phyloP scores from a whole-genome alignment of 2,888 invertebrate genomes.

The Aphodius sticticus region DNA sequence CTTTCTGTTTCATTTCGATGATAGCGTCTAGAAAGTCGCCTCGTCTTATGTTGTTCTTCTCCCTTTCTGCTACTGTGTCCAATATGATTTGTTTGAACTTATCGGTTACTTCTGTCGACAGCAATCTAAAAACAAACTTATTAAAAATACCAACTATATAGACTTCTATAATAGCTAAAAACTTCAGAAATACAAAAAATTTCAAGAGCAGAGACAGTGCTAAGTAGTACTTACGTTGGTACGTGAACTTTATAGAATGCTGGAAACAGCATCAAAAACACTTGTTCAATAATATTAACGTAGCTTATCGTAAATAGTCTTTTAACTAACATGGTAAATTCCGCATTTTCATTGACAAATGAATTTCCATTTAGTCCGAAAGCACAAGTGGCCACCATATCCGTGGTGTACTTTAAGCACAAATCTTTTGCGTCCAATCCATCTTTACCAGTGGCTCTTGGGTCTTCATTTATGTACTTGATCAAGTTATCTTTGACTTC shows the following conservation, averaged over 20 bases:
- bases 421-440: conserved; percentile 40
- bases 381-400: conserved; percentile 60
- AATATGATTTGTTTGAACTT: conserved; percentile 53
- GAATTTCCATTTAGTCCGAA: conserved; percentile 59
- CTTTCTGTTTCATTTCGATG: conserved; percentile 49
- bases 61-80: conserved; percentile 55
- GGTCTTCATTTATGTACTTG: conserved; percentile 22
- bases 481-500: conserved; percentile 26
- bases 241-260: conserved; percentile 33
- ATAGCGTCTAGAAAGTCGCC: conserved; percentile 61
- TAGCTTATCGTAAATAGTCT: conserved; percentile 40
- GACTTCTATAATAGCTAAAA: no score
- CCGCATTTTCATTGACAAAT: conserved; percentile 47
- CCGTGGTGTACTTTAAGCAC: conserved; percentile 50
- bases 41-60: conserved; percentile 54
- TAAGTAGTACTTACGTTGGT: conserved; percentile 29
- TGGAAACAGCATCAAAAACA: conserved; percentile 35
- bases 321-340: conserved; percentile 40
- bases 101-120: conserved; percentile 41
- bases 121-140: conserved; percentile 6
- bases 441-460: not conserved
- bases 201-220: no score
- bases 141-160: no score
- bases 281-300: conserved; percentile 33
- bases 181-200: no score